These are phyloP conservation scores for Pelobates cultripes DNA, from an alignment of 2,797 vertebrate genomes.

Conservation along the genomic window DNA sequence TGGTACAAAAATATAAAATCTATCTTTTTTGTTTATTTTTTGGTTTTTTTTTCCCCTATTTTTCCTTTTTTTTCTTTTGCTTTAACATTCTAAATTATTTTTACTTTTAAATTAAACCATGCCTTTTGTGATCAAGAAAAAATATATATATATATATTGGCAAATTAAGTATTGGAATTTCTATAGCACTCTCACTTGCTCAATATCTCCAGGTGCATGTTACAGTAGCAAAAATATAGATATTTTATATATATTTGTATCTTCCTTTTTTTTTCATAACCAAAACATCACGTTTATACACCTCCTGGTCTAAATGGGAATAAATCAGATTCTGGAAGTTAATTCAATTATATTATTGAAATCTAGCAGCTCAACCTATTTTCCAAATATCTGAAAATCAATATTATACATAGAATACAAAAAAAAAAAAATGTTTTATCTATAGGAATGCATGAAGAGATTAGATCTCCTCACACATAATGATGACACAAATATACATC, in stretches of 20 bases:
- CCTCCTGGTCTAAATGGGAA: constrained; percentile 27
- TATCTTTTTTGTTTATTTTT: constrained; percentile 73
- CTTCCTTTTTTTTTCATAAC: constrained; percentile 17
- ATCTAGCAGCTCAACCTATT: constrained; percentile 49
- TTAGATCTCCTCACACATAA: background rate
- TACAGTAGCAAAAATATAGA: constrained; percentile 79
- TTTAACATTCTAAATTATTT: constrained; percentile 27
- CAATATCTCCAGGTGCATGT: constrained; percentile 82
- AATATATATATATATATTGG: constrained; percentile 78
- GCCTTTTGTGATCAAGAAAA: constrained; percentile 57
- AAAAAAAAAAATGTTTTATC: background rate
- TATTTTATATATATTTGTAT: constrained; percentile 36
- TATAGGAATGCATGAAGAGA: background rate
- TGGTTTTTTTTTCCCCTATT: background rate
- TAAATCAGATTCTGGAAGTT: constrained; percentile 51
- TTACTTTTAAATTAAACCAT: constrained; percentile 86
- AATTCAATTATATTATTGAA: constrained; percentile 32
- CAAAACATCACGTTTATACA: constrained; percentile 6
- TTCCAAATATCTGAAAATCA: constrained; percentile 42
- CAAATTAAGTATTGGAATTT: constrained; percentile 85
- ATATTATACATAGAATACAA: background rate
- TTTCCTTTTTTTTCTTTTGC: background rate
- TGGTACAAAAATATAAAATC: constrained; percentile 95
- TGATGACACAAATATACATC: constrained; percentile 6
- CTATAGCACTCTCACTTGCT: constrained; percentile 80